Base-by-base conservation (phyloP, 2,113 vertebrate genomes). In the Anarhynchus alexandrinus region DNA sequence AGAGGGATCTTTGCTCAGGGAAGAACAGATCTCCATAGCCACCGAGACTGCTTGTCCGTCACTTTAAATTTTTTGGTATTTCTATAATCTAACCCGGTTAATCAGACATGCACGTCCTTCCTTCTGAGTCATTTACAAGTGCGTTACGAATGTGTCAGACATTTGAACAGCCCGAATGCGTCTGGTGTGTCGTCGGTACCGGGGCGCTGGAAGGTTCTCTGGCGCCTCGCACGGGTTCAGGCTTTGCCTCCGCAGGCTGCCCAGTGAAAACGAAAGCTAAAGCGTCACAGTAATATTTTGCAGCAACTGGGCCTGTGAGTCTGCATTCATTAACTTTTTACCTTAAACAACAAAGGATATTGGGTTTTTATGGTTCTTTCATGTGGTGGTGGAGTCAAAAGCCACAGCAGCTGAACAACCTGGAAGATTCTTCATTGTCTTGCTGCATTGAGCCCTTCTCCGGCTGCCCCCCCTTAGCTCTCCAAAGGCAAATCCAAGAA, bases 91-190 rank as follows among this genome's bases (percentile, higher is more conserved):
- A 92, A 80, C 89, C 71, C 81, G 86, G 36, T 74, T 97, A 81
- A 88, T 95, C 89, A 95, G 96, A 91, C 66, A 93, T 18, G 55
- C 32, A 32, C 90, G 95, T 96, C 43, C 87, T 97, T 96, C 69
- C 88, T 95, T 77, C 74, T 54, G 40, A 82, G 73, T 51, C 52
- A 49, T 90, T 94, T 74, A 61, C 9, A 58, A 76, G 11, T 15
- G 8, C 21, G 7, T 54, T 59, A 25, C 40, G 18, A 29, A 30
- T 55, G 77, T 92, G 65, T 29, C 42, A 81, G 78, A 42, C 78
- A 82, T 80, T 70, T 82, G 65, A 96, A 65, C 65, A 84, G 36
- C 30, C 26, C 15, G 45, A 85, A 27, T 61, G 30, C 93, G 96
- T 92, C 82, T 91, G 72, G 45, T 32, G 9, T 51, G 55, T 78